phyloP scores from a whole-genome alignment of 2,888 invertebrate species.

The Bhutanitis thaidina region DNA sequence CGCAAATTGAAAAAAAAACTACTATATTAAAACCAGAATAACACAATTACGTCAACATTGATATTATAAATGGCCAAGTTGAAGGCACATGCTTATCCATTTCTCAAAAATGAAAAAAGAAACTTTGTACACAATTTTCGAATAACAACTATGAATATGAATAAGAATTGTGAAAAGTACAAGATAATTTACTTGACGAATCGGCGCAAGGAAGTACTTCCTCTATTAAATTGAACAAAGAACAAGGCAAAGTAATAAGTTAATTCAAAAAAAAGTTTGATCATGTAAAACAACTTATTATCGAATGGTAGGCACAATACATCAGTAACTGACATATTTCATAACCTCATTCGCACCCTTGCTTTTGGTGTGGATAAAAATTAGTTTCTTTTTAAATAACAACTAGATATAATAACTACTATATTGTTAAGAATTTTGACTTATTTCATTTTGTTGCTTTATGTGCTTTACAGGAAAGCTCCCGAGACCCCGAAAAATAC shows the following conservation, averaged over 20 bases:
- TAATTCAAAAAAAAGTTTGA: slow-evolving; percentile 44
- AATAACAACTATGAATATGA: neutral
- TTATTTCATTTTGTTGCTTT: slow-evolving; percentile 49
- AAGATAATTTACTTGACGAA: neutral
- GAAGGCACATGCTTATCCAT: slow-evolving; percentile 40
- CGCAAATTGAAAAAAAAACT: neutral
- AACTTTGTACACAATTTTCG: slow-evolving; percentile 41
- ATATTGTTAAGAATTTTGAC: slow-evolving; percentile 27
- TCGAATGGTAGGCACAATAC: slow-evolving; percentile 36
- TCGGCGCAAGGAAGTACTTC: neutral
- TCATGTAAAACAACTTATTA: slow-evolving; percentile 44
- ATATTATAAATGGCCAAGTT: slow-evolving; percentile 38
- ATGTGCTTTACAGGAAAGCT: slow-evolving; percentile 76
- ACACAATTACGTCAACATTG: slow-evolving; percentile 42
- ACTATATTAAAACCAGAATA: neutral
- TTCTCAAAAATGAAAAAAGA: slow-evolving; percentile 42
- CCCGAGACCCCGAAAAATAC: slow-evolving; percentile 72
- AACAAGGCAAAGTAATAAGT: slow-evolving; percentile 16
- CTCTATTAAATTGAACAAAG: neutral
- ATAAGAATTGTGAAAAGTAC: too few species aligned
- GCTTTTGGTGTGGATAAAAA: slow-evolving; percentile 38
- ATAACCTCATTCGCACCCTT: neutral
- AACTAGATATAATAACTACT: too few species aligned
- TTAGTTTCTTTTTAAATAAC: slow-evolving; percentile 25
- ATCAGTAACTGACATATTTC: neutral